These are phyloP conservation scores for Stenodema calcarata DNA, from an alignment of 2,888 invertebrate genomes.

Conservation along the genomic window DNA sequence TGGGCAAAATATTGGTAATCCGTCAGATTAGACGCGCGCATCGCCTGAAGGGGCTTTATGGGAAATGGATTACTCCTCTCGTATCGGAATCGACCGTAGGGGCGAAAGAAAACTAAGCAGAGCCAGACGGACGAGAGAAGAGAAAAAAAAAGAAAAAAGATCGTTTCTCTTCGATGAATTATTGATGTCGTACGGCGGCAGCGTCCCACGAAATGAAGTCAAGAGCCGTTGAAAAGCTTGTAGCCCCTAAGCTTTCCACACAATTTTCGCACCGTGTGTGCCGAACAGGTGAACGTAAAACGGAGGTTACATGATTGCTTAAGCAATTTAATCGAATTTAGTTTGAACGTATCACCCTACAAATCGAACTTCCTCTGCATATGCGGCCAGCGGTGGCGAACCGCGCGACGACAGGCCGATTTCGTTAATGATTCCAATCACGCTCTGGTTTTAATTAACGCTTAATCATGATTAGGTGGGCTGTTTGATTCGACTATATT, in stretches of 20 bases:
- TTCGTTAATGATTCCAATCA: no score
- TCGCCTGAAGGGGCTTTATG: background rate
- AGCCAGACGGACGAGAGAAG: background rate
- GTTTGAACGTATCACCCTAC: no score
- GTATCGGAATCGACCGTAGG: background rate
- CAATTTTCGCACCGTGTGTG: background rate
- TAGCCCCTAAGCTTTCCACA: background rate
- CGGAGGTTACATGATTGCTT: no score
- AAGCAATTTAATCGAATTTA: no score
- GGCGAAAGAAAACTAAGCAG: background rate
- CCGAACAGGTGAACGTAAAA: background rate
- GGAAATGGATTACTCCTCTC: background rate
- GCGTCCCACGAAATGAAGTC: background rate
- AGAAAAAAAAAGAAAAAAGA: slow-evolving; percentile 8
- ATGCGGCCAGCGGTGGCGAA: no score
- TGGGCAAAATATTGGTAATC: background rate
- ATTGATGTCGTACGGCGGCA: background rate
- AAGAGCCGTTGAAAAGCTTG: background rate
- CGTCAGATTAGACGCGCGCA: background rate
- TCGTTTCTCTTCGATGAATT: slow-evolving; percentile 23
- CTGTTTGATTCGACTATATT: no score
- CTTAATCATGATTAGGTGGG: no score
- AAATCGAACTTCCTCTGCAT: no score
- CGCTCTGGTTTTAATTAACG: no score
- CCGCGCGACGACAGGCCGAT: no score